phyloP scores from a whole-genome alignment of 2,888 invertebrate genomes.

The Eulithis testata region DNA sequence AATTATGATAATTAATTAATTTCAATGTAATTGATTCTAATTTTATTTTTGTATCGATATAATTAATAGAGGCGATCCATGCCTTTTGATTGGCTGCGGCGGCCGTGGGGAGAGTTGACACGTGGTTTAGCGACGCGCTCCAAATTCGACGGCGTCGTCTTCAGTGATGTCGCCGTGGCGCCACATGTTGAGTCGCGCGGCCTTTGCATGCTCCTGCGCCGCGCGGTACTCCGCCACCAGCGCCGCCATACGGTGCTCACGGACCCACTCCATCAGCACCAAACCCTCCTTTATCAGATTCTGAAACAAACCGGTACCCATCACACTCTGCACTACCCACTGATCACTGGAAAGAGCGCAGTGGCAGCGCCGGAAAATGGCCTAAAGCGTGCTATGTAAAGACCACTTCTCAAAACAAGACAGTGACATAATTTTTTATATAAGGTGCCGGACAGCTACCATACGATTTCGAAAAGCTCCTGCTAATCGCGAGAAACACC shows the following conservation, averaged over 20 bases:
- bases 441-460: too few relatives aligned
- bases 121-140: slow-evolving; percentile 68
- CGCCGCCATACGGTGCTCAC: slow-evolving; percentile 92
- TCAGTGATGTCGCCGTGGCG: slow-evolving; percentile 99
- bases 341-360: too few relatives aligned
- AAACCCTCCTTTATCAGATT: slow-evolving; percentile 94
- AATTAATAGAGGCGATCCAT: slow-evolving; percentile 1
- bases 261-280: slow-evolving; percentile 91
- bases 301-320: slow-evolving; percentile 65
- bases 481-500: too few relatives aligned
- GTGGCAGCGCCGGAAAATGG: too few relatives aligned
- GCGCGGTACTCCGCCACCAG: slow-evolving; percentile 92
- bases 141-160: slow-evolving; percentile 90
- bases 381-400: too few relatives aligned
- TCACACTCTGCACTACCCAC: too few relatives aligned
- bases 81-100: slow-evolving; percentile 5
- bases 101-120: not conserved
- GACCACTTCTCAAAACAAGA: too few relatives aligned
- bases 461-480: too few relatives aligned
- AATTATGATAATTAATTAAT: slow-evolving; percentile 9
- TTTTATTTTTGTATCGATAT: not conserved
- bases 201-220: slow-evolving; percentile 94
- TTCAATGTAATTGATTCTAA: slow-evolving; percentile 7
- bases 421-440: too few relatives aligned
- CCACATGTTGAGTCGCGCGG: slow-evolving; percentile 96